Evolutionary conservation across 2,113 vertebrate genomes (phyloP).

Genomic region (Mola mola): DNA sequence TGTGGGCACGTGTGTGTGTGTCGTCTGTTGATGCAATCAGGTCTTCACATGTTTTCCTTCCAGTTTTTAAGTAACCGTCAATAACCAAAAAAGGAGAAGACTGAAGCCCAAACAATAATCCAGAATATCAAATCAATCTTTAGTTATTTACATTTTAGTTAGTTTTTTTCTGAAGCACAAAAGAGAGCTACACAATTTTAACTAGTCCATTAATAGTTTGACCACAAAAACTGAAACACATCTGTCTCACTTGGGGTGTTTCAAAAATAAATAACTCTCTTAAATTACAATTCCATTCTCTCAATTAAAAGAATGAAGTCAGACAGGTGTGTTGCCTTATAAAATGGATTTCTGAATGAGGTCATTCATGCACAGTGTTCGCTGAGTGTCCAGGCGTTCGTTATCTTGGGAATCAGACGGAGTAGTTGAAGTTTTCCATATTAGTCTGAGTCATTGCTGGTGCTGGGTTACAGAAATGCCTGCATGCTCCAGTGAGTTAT

Average conservation of each 20-base stretch:
- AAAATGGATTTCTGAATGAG: constrained; percentile 9
- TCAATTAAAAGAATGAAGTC: constrained; percentile 11
- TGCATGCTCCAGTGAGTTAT: constrained; percentile 29
- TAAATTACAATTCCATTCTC: too few relatives aligned
- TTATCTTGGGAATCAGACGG: constrained; percentile 3
- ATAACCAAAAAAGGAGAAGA: too few relatives aligned
- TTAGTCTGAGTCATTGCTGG: constrained; percentile 7
- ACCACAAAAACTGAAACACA: too few relatives aligned
- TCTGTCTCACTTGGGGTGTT: too few relatives aligned
- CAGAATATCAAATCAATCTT: too few relatives aligned
- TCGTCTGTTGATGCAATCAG: not conserved
- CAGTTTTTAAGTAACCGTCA: not conserved
- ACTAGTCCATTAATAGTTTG: too few relatives aligned
- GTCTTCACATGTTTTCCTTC: constrained; percentile 11
- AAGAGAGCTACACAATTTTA: too few relatives aligned
- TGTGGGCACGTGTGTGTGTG: not conserved
- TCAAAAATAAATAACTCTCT: too few relatives aligned
- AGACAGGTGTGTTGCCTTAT: not conserved
- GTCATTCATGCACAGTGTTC: not conserved
- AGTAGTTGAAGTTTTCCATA: constrained; percentile 18
- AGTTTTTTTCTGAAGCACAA: too few relatives aligned
- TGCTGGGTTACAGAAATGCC: constrained; percentile 53
- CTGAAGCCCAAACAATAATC: too few relatives aligned
- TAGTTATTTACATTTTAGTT: too few relatives aligned
- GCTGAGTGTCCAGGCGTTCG: not conserved